Conservation (phyloP, 2,797 vertebrate genomes). For the Eulemur coronatus region DNA sequence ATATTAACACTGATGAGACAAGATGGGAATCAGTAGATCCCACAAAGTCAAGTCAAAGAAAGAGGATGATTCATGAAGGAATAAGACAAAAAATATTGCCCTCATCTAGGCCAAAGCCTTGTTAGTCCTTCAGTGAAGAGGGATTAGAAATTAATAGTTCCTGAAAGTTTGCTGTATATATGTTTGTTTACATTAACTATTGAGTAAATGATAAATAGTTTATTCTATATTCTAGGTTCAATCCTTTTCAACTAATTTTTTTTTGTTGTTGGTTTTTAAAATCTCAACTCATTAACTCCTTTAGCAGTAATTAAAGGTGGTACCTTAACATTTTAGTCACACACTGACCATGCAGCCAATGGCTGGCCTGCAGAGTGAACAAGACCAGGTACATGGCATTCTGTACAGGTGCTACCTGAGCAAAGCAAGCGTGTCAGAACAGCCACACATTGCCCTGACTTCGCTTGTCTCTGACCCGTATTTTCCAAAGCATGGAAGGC, state of each 20-base stretch:
- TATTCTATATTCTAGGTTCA: not conserved
- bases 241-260: not conserved
- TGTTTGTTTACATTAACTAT: not conserved
- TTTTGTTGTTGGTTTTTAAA: not conserved
- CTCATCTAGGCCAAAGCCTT: not conserved
- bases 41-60: not conserved
- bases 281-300: not conserved
- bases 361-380: not conserved
- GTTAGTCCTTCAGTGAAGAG: not conserved
- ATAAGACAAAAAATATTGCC: not conserved
- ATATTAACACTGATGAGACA: not conserved
- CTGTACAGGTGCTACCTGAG: not conserved
- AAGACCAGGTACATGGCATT: not conserved
- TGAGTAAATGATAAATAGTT: not conserved
- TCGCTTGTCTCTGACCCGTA: not conserved
- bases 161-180: not conserved
- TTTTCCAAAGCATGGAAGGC: not conserved
- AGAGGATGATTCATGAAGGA: not conserved
- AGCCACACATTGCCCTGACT: rapidly evolving
- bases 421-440: not conserved
- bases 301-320: not conserved
- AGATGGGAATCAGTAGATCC: not conserved
- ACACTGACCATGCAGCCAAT: not conserved
- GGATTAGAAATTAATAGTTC: not conserved
- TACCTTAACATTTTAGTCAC: not conserved